Conservation (phyloP, 2,797 vertebrate species). For the Galagoides demidoff region DNA sequence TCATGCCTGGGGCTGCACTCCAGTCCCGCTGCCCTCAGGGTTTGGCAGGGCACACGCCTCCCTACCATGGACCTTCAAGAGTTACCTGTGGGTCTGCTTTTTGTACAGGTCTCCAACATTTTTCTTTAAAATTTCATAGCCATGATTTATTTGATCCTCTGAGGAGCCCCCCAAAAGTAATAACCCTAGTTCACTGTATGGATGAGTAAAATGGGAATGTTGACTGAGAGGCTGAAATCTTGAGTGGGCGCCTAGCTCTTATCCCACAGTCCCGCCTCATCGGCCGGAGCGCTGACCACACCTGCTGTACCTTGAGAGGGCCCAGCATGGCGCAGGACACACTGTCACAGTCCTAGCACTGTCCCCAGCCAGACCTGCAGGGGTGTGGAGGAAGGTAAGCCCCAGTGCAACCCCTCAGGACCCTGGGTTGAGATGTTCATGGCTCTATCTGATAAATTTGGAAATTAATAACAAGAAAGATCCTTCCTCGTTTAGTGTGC, state of each 20-base stretch:
- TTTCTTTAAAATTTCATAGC: neutral
- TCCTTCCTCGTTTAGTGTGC: neutral
- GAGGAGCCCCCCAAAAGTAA: neutral
- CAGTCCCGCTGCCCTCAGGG: neutral
- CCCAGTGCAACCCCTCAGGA: neutral
- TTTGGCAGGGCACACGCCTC: neutral
- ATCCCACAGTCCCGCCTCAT: rapidly evolving
- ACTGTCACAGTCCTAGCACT: rapidly evolving
- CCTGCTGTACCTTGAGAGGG: rapidly evolving
- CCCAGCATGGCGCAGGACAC: rapidly evolving
- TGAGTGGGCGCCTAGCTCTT: neutral
- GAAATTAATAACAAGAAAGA: neutral
- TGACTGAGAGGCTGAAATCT: neutral
- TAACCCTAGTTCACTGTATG: neutral
- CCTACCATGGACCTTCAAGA: rapidly evolving
- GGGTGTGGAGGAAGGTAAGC: neutral
- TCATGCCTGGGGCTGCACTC: rapidly evolving
- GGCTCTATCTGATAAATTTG: too few species aligned
- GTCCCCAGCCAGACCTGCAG: too few species aligned
- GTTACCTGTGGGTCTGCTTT: neutral
- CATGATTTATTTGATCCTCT: neutral
- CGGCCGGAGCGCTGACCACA: neutral
- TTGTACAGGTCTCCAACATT: rapidly evolving
- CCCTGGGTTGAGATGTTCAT: rapidly evolving
- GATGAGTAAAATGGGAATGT: neutral